phyloP scores from a whole-genome alignment of 2,797 vertebrate genomes.

The Alfaro cultratus region DNA sequence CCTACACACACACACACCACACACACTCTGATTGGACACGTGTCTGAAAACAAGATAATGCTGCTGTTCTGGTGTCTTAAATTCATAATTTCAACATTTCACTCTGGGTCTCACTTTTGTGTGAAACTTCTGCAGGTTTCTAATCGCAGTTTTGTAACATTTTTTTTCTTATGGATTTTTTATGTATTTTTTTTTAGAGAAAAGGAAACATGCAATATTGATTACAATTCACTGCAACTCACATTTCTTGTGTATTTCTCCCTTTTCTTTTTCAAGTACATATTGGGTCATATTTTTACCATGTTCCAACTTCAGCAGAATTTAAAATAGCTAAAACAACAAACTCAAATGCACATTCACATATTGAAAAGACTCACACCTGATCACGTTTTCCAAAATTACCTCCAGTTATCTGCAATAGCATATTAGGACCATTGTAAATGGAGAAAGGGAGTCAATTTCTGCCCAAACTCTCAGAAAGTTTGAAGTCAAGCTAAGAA shows the following conservation, averaged over 20 bases:
- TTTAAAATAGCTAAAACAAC: neutral
- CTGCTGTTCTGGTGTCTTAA: conserved; percentile 28
- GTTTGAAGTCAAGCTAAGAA: too few relatives aligned
- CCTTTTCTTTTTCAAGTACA: neutral
- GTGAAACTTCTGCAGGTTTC: neutral
- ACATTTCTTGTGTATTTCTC: neutral
- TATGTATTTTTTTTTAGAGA: neutral
- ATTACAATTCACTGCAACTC: neutral
- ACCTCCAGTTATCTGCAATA: too few relatives aligned
- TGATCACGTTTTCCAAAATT: neutral
- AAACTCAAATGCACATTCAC: neutral
- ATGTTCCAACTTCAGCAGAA: neutral
- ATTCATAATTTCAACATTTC: conserved; percentile 20
- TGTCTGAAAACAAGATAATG: conserved; percentile 24
- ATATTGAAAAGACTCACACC: neutral
- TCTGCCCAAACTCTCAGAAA: too few relatives aligned
- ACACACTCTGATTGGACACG: conserved; percentile 64
- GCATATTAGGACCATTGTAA: too few relatives aligned
- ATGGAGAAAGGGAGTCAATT: too few relatives aligned
- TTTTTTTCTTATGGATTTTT: neutral
- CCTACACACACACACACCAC: conserved; percentile 71
- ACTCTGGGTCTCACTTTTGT: conserved; percentile 9
- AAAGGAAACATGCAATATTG: neutral
- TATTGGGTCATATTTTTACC: neutral
- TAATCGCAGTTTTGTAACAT: too few relatives aligned